A percentile compares a stretch with the other conserved stretches of the same genome.
Conservation (phyloP, 2,797 vertebrate species). For the Discoglossus pictus region DNA sequence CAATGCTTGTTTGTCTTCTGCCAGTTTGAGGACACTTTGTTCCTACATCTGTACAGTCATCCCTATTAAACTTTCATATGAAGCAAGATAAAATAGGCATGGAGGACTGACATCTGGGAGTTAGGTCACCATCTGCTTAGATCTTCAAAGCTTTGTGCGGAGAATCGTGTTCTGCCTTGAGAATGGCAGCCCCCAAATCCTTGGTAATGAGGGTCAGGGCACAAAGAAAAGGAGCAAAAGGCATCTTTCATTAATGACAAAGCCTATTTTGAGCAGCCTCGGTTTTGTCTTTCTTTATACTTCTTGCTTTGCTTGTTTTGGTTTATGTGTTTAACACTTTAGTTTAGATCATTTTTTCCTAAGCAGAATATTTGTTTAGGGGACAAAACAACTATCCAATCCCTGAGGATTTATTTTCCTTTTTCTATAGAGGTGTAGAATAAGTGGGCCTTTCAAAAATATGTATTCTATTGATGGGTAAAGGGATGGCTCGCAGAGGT, state of each 20-base stretch:
- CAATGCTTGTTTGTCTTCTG: conserved; percentile 18
- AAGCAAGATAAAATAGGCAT: conserved; percentile 34
- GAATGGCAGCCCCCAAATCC: conserved; percentile 21
- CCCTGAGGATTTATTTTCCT: no score
- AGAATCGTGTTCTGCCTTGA: conserved; percentile 46
- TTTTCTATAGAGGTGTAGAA: no score
- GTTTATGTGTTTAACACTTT: no score
- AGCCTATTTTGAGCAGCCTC: background rate
- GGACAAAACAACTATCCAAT: no score
- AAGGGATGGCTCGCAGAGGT: no score
- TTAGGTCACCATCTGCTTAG: conserved; percentile 62
- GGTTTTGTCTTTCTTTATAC: background rate
- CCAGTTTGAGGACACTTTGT: conserved; percentile 32
- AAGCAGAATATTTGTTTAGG: no score
- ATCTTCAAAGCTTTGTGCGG: conserved; percentile 43
- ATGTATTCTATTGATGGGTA: no score
- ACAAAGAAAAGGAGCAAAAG: conserved; percentile 48
- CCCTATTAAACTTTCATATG: conserved; percentile 58
- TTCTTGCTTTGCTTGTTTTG: no score
- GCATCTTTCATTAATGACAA: conserved; percentile 6
- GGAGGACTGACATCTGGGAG: conserved; percentile 34
- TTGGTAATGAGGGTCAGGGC: conserved; percentile 31
- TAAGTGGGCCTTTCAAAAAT: no score
- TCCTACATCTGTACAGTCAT: conserved; percentile 52
- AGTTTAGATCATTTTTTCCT: no score